Evolutionary conservation across 2,797 vertebrate genomes (phyloP).

Genomic region (Characodon lateralis): DNA sequence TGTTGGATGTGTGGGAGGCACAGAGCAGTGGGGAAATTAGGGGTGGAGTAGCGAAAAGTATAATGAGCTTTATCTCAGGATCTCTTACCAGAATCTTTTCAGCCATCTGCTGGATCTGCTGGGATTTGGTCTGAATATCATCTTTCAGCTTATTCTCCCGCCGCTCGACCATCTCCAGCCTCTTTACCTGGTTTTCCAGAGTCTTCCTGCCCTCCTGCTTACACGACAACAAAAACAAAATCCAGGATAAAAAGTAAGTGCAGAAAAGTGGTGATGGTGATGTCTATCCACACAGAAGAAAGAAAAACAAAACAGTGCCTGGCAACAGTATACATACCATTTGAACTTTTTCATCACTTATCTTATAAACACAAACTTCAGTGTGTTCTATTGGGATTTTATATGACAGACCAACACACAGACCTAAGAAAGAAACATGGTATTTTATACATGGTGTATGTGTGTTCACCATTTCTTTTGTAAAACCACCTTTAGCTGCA

Average conservation of each 20-base stretch:
- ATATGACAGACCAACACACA: not conserved
- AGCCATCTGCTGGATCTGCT: slow-evolving; percentile 99
- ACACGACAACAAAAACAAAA: slow-evolving; percentile 38
- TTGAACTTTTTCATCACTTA: not conserved
- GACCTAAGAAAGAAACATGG: not conserved
- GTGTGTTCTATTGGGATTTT: not conserved
- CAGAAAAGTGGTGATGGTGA: not conserved
- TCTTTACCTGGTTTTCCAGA: slow-evolving; percentile 97
- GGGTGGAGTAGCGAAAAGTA: slow-evolving; percentile 43
- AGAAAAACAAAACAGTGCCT: not conserved
- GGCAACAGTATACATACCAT: not conserved
- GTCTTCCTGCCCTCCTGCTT: slow-evolving; percentile 95
- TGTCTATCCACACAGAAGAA: not conserved
- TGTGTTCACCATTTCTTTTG: no score
- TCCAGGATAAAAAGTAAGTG: slow-evolving; percentile 29
- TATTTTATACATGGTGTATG: no score
- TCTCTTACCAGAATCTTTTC: slow-evolving; percentile 91
- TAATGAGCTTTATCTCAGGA: slow-evolving; percentile 62
- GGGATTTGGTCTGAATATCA: slow-evolving; percentile 89
- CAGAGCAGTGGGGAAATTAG: slow-evolving; percentile 42
- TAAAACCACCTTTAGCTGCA: no score
- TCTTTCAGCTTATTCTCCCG: slow-evolving; percentile 92
- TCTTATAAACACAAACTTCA: not conserved
- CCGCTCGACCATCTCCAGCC: slow-evolving; percentile 94
- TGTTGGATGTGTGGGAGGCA: slow-evolving; percentile 26